Conservation (phyloP, 2,113 vertebrate species). For the Camarhynchus parvulus region DNA sequence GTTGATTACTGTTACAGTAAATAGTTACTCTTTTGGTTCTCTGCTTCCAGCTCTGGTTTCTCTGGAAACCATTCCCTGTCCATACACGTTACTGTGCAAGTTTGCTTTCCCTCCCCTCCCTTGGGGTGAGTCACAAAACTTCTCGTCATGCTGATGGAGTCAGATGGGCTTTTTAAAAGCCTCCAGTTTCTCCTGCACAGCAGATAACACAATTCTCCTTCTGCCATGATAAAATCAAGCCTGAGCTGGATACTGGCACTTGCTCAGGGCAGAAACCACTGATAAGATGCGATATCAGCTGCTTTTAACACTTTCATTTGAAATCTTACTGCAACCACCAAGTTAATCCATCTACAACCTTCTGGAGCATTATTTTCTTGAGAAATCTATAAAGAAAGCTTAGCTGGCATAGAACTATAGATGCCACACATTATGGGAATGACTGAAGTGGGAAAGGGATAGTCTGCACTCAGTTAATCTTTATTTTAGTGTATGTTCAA, state of each 20-base stretch:
- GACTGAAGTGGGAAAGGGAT: not conserved
- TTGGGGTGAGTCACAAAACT: constrained; percentile 11
- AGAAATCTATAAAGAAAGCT: not conserved
- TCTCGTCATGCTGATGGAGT: not conserved
- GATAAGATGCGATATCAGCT: not conserved
- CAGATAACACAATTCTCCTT: not conserved
- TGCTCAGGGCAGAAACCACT: not conserved
- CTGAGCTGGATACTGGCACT: not conserved
- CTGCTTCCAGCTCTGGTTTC: not conserved
- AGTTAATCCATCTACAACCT: not conserved
- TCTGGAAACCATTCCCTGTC: constrained; percentile 6
- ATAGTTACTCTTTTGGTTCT: not conserved
- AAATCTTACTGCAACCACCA: not conserved
- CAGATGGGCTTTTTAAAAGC: not conserved
- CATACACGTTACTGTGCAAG: not conserved
- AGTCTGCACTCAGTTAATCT: not conserved
- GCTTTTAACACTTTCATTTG: not conserved
- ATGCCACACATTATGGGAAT: not conserved
- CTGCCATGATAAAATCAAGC: not conserved
- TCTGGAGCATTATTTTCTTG: not conserved
- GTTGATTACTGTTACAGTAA: not conserved
- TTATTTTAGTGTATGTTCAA: not conserved
- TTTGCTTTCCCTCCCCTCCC: not conserved
- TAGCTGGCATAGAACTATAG: not conserved
- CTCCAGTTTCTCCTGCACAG: not conserved